These are phyloP conservation scores for Hemibagrus wyckioides DNA, from an alignment of 2,113 vertebrate species.

Conservation along the genomic window DNA sequence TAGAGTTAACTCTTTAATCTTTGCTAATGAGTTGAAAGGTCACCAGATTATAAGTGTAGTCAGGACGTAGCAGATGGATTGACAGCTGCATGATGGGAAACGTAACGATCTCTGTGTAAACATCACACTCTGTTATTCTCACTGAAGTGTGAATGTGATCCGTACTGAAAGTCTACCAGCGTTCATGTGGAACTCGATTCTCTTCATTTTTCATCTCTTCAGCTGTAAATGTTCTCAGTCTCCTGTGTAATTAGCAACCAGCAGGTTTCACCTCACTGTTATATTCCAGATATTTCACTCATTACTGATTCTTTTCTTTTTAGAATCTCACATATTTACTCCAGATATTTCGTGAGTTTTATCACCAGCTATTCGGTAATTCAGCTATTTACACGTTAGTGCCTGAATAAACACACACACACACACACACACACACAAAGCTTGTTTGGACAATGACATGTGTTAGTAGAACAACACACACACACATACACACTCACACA, in stretches of 20 bases:
- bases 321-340: background rate
- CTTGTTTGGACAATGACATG: conserved; percentile 38
- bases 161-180: background rate
- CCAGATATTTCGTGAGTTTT: background rate
- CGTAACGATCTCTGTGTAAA: background rate
- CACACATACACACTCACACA: conserved; percentile 21
- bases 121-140: background rate
- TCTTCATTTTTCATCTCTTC: too few relatives aligned
- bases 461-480: conserved; percentile 40
- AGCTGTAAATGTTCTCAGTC: background rate
- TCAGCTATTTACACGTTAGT: background rate
- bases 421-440: conserved; percentile 9
- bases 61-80: background rate
- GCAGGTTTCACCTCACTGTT: background rate
- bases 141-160: background rate
- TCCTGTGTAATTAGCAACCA: background rate
- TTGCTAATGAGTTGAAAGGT: background rate
- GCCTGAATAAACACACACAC: conserved; percentile 34
- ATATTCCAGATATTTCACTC: background rate
- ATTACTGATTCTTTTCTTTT: background rate
- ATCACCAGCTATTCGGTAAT: background rate
- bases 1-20: background rate
- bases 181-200: background rate
- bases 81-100: background rate
- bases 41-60: background rate